Evolutionary conservation across 2,797 vertebrate species (phyloP), one percentile per base, ranked within the genome.

Genomic region (Labroides dimidiatus): DNA sequence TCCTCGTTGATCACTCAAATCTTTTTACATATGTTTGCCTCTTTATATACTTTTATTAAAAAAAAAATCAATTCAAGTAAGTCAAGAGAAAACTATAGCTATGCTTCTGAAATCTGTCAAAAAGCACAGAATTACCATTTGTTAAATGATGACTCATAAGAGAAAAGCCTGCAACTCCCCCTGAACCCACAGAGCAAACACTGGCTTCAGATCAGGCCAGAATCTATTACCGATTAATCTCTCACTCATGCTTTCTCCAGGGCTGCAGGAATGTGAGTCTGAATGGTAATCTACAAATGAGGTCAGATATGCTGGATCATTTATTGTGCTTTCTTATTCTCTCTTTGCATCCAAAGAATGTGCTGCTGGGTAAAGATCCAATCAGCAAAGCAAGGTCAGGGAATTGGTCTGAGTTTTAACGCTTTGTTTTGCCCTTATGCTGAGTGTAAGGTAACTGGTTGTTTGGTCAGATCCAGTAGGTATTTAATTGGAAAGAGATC

Each of bases 241-340:
- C 27, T 66, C 63, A 56, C 27, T 76, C 63, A 60, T 62, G 67
- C 53, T 69, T 78, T 44, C 24, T 80, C 44, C 45, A 55, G 64
- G 54, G 73, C 68, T 80, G 45, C 55, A 86, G 68, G 74, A 86
- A 84, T 85, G 74, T 49, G 39, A 19, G 33, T 14, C 65, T 73
- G 64, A 60, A 69, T 60, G 19, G 24, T 61, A 77, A 78, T 80
- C 71, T 71, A 57, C 70, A 75, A 72, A 57, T 77, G 59, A 75
- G 61, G 67, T 79, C 71, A 77, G 42, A 73, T 77, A 64, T 69
- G 47, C 64, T 60, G 48, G 27, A 66, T 57, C 27, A 62, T 52
- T 56, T 69, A 72, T 80, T 62, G 20, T 67, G 44, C 30, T 58
- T 63, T 76, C 74, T 64, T 69, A 51, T 20, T 59, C 72, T 64